Conservation (phyloP, 2,797 vertebrate genomes). For the Microchirus variegatus region DNA sequence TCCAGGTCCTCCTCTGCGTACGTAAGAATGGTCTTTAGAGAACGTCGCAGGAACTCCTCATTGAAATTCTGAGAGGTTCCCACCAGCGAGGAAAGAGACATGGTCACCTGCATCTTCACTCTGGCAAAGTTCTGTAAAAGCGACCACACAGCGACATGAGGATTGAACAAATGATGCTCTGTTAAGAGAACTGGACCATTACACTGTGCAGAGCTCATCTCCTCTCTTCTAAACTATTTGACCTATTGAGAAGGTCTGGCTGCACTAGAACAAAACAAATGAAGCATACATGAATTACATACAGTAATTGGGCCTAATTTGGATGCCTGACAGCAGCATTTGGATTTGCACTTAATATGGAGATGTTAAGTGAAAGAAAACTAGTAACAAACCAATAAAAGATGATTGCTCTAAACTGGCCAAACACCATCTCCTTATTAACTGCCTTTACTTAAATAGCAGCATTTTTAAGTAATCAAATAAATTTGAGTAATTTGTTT, state of each 20-base stretch:
- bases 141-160: neutral
- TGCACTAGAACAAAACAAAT: neutral
- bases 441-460: no score
- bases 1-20: slow-evolving; percentile 98
- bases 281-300: no score
- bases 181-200: neutral
- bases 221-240: neutral
- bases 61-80: slow-evolving; percentile 99
- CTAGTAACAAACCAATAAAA: neutral
- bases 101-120: slow-evolving; percentile 99
- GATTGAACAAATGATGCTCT: neutral
- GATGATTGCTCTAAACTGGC: neutral
- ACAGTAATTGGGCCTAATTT: neutral
- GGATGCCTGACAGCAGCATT: neutral
- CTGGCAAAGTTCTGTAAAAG: slow-evolving; percentile 92
- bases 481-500: neutral
- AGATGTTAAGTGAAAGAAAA: slow-evolving; percentile 9
- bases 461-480: neutral
- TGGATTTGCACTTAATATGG: neutral
- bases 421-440: neutral
- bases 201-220: neutral
- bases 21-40: slow-evolving; percentile 96
- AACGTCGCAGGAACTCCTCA: slow-evolving; percentile 96
- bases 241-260: slow-evolving; percentile 1
- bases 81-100: slow-evolving; percentile 97